phyloP scores from a whole-genome alignment of 2,113 vertebrate genomes.

The Hiodon alosoides region DNA sequence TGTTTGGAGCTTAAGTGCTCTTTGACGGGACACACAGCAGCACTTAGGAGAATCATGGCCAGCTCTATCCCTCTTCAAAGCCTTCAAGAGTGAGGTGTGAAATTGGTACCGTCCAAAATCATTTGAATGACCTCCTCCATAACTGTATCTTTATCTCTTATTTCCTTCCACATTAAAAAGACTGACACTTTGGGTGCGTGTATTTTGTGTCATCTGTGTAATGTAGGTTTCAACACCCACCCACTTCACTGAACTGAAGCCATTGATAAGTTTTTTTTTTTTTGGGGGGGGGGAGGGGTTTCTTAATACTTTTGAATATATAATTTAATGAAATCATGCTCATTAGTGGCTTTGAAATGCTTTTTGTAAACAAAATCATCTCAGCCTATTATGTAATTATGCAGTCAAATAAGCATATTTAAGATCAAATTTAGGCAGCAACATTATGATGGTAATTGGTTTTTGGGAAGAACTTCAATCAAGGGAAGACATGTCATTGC shows the following conservation, averaged over 20 bases:
- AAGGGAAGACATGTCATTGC: too few relatives aligned
- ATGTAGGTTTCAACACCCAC: neutral
- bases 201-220: neutral
- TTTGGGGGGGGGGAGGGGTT: too few relatives aligned
- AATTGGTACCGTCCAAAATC: too few relatives aligned
- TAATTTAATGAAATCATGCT: neutral
- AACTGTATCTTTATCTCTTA: neutral
- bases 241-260: neutral
- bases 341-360: neutral
- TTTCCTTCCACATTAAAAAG: neutral
- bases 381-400: too few relatives aligned
- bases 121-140: too few relatives aligned
- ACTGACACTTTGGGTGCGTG: neutral
- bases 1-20: too few relatives aligned
- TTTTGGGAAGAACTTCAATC: too few relatives aligned
- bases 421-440: neutral
- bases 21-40: too few relatives aligned
- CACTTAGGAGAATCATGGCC: too few relatives aligned
- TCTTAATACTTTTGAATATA: neutral
- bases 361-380: neutral
- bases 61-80: too few relatives aligned
- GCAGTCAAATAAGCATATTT: neutral
- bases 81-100: too few relatives aligned
- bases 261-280: neutral
- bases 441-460: neutral